These are phyloP conservation scores for Ctenosaura bakeri DNA, from an alignment of 2,797 vertebrate genomes.

Conservation along the genomic window DNA sequence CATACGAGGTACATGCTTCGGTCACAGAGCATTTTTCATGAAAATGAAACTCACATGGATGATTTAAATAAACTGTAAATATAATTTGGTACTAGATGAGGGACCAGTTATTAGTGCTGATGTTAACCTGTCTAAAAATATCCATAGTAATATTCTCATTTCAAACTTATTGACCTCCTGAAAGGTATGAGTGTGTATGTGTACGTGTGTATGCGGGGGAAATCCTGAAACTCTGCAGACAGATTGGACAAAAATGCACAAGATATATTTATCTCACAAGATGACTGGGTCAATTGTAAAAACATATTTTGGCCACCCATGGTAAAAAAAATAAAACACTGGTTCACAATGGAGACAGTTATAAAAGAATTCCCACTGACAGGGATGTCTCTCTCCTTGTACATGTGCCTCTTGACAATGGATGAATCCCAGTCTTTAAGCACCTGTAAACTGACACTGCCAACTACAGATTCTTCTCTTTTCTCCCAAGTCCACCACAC, in stretches of 20 bases:
- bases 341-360: too few species aligned
- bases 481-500: conserved; percentile 66
- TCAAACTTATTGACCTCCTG: background rate
- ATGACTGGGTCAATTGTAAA: background rate
- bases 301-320: background rate
- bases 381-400: conserved; percentile 55
- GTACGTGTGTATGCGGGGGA: too few species aligned
- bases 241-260: accelerated
- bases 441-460: conserved; percentile 80
- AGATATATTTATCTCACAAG: accelerated
- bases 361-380: conserved; percentile 62
- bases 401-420: conserved; percentile 62
- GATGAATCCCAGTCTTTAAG: conserved; percentile 72
- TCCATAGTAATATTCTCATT: background rate
- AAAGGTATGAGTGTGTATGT: accelerated
- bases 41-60: background rate
- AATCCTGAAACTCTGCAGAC: background rate
- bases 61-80: background rate
- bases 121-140: background rate
- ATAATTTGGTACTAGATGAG: background rate
- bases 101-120: background rate
- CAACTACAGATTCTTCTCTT: conserved; percentile 68
- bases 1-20: background rate
- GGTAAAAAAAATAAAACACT: background rate
- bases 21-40: background rate